Evolutionary conservation across 2,113 vertebrate species (phyloP), one percentile per base, ranked within the genome.

Genomic region (Tragelaphus buxtoni): DNA sequence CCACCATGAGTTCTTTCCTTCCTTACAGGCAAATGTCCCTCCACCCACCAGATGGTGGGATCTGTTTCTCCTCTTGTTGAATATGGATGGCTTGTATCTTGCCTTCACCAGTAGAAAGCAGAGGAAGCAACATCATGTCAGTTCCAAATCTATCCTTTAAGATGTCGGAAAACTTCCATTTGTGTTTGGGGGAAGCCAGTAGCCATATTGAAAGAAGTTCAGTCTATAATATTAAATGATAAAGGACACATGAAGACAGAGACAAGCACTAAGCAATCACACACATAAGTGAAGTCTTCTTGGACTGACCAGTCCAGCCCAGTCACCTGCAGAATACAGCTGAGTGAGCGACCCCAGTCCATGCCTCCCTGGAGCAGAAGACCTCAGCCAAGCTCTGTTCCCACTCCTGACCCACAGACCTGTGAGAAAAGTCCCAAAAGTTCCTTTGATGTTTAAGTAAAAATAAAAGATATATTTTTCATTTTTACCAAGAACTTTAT

Each of bases 51-150:
- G 61, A 49, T 56, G 14, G 49, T 60, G 26, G 80, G 39, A 9
- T 58, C 53, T 80, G 17, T 9, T 61, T 77, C 32, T 7, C 17
- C 42, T 30, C 20, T 90, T 24, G 1, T 13, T 9, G 22, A 56
- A 45, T 74, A 28, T 3, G 11, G 51, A n/a, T 39, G 55, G 20
- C 55, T 9, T 26, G 7, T 17, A 7, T 91, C n/a, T 45, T 76
- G 51, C 60, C 39, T 84, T 96, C 69, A 60, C 32, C 72, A 82
- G 51, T 24, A 56, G 76, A 65, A 91, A 88, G 26, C 76, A 42
- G 72, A 95, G 56, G 49, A 69, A 90, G 30, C 39, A 65, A 61
- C 0, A 3, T 20, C 18, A 2, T 1, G 14, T 30, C n/a, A 9
- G 4, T 39, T 79, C 20, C 30, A 49, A 49, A 49, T 2, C 7